phyloP scores from a whole-genome alignment of 2,113 vertebrate genomes.

The Salvelinus fontinalis region DNA sequence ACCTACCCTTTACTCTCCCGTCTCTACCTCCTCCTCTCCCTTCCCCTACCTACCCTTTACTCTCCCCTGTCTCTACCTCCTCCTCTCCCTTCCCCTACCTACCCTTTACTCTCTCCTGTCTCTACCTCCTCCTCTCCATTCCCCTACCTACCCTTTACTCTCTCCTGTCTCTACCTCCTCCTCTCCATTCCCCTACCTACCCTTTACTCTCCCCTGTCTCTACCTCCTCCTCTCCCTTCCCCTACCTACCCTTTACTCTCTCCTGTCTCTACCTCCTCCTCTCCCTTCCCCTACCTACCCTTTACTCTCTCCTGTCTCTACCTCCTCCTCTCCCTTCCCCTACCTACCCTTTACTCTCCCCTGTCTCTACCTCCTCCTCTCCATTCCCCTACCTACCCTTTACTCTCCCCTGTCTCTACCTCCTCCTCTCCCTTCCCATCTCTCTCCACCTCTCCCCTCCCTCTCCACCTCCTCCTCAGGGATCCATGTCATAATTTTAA shows the following conservation, averaged over 20 bases:
- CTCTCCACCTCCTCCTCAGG: conserved; percentile 56
- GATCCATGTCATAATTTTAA: conserved; percentile 83
- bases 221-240: neutral
- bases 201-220: conserved; percentile 10
- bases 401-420: too few species aligned
- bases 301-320: too few species aligned
- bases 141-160: conserved; percentile 19
- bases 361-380: neutral
- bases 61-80: neutral
- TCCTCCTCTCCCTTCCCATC: neutral
- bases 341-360: too few species aligned
- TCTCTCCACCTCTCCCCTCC: conserved; percentile 5
- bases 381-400: too few species aligned
- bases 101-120: conserved; percentile 4
- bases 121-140: neutral
- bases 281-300: neutral
- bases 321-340: too few species aligned
- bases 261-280: neutral
- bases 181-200: conserved; percentile 1
- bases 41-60: conserved; percentile 17
- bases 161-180: too few species aligned
- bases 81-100: neutral
- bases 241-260: conserved; percentile 14
- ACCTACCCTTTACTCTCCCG: conserved; percentile 8
- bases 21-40: neutral